A percentile compares a stretch with the other conserved stretches of the same genome.
Evolutionary conservation across 2,113 vertebrate genomes (phyloP).

Genomic region (Percopsis transmontana): DNA sequence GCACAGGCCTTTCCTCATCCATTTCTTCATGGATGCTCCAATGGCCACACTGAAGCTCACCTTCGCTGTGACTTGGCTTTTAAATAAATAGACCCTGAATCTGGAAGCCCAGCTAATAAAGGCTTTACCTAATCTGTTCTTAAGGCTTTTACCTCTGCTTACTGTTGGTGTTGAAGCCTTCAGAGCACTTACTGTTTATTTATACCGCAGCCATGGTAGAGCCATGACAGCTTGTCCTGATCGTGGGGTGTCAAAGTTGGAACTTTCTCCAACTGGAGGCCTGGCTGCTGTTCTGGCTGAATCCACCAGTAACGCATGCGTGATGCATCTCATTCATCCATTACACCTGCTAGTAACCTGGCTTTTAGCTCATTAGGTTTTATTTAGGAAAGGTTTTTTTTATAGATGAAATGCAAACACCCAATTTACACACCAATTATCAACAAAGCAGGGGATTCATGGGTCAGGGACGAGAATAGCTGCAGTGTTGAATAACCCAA

Average conservation of each 20-base stretch:
- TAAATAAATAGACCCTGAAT: conserved; percentile 75
- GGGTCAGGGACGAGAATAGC: too few species aligned
- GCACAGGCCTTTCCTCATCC: not conserved
- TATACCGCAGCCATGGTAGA: conserved; percentile 68
- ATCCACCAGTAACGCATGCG: too few species aligned
- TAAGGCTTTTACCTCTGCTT: conserved; percentile 75
- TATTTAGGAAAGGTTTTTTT: too few species aligned
- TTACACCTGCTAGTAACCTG: too few species aligned
- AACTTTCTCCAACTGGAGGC: too few species aligned
- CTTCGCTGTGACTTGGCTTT: conserved; percentile 50
- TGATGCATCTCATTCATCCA: too few species aligned
- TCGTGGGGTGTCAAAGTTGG: conserved; percentile 18
- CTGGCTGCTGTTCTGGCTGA: not conserved
- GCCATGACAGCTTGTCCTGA: conserved; percentile 59
- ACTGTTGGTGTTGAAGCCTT: conserved; percentile 62
- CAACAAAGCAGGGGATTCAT: too few species aligned
- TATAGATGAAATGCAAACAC: too few species aligned
- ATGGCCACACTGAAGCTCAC: conserved; percentile 22
- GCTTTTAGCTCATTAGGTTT: too few species aligned
- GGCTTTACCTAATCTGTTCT: conserved; percentile 82
- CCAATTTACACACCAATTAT: too few species aligned
- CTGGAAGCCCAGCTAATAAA: conserved; percentile 79
- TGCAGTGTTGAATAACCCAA: too few species aligned
- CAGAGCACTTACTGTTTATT: conserved; percentile 78
- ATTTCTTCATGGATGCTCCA: conserved; percentile 3